Evolutionary conservation across 2,113 vertebrate genomes (phyloP), one percentile per base, ranked within the genome.

Genomic region (Chaetops frenatus): DNA sequence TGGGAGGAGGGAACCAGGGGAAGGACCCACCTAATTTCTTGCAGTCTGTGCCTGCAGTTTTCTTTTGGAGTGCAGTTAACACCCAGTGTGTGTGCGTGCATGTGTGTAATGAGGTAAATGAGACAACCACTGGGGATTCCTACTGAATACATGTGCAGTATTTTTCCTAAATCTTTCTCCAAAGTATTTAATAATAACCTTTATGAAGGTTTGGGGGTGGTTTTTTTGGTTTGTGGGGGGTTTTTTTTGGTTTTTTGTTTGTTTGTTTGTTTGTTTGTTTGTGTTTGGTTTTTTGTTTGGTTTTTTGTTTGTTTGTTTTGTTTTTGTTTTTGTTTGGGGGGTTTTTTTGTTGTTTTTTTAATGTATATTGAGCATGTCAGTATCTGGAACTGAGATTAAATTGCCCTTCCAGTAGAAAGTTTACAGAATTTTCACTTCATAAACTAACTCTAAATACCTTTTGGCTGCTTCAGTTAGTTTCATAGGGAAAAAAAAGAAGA

Each of bases 21-120:
- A 92, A 86, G 88, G 83, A 92, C 88, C 64, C 51, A 86, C 65
- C 71, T 86, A 1, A 64, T 96, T 95, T 93, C 79, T 90, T 93
- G 60, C 57, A 81, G 67, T 81, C 85, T 90, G 56, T 71, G 85
- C 85, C 88, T 93, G 88, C 90, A 71, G 92, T 90, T 96, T 94
- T 93, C 93, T 94, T 95, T 77, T 45, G 57, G 76, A 88, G 81
- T 60, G 92, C 93, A 96, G 92, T 97, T 97, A 95, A 50, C 90
- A n/a, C 95, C 58, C 67, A 56, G 35, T 83, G 56, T 95, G 90
- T 60, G 57, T 36, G 67, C 3, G 0, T 0, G 3, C 79, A 11
- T 66, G 81, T 62, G 29, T 73, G 56, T 94, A 93, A 92, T 88
- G 90, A 94, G 82, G 79, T 67, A 93, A 95, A 94, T 71, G 88